Conservation (phyloP, 2,113 vertebrate species). For the Hypanus sabinus region DNA sequence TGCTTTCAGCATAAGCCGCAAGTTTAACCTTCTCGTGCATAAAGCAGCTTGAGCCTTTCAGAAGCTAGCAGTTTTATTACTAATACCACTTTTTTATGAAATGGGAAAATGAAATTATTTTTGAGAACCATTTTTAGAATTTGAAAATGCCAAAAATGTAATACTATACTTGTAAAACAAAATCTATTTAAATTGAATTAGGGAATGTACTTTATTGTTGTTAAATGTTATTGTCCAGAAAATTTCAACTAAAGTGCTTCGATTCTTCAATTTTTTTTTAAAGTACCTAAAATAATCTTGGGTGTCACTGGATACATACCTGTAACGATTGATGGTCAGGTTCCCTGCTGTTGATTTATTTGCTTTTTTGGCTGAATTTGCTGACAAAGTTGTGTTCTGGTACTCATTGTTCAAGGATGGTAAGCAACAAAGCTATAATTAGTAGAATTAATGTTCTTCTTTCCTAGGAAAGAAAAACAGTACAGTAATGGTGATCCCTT, state of each 20-base stretch:
- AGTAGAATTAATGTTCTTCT: neutral
- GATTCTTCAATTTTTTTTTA: neutral
- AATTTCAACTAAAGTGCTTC: slow-evolving; percentile 15
- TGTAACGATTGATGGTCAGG: neutral
- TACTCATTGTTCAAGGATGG: neutral
- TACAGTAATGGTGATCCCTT: slow-evolving; percentile 36
- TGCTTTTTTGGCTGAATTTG: neutral
- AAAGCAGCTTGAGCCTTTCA: neutral
- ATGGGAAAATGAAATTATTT: slow-evolving; percentile 5
- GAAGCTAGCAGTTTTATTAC: slow-evolving; percentile 41
- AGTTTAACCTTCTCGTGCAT: slow-evolving; percentile 6
- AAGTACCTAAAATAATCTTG: neutral
- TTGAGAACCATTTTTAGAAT: slow-evolving; percentile 13
- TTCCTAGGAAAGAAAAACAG: neutral
- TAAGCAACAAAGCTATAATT: neutral
- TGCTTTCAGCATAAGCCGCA: slow-evolving; percentile 4
- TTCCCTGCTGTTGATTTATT: neutral
- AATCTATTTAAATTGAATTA: neutral
- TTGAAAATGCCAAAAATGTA: slow-evolving; percentile 13
- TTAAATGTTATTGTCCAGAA: neutral
- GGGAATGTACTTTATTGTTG: neutral
- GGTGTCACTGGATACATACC: neutral
- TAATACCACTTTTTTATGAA: slow-evolving; percentile 28
- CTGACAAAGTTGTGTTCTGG: neutral
- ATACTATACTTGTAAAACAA: neutral